Evolutionary conservation across 2,888 invertebrate genomes (phyloP), one percentile per base, ranked within the genome.

Genomic region (Toxonevra muliebris): DNA sequence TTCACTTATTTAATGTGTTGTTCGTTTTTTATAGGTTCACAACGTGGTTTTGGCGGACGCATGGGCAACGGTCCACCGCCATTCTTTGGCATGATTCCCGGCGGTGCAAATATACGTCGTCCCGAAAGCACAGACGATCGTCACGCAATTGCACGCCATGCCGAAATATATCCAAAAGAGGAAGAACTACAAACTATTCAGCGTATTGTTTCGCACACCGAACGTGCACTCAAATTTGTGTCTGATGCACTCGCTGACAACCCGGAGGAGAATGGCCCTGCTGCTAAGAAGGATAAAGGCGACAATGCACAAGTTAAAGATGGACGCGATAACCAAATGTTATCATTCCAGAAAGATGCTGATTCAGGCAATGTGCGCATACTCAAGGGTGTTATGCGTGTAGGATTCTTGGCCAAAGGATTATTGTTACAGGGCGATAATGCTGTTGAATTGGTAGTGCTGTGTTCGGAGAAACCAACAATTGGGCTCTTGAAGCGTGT

Each of bases 81-180:
- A 54, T 87, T 87, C 83, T 88, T 87, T 81, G 88, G 89, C 70
- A 84, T 85, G 85, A 88, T 89, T 73, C 89, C 89, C 13, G 89
- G 90, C 58, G 76, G 75, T 20, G 79, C 76, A 5, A 77, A 77
- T 64, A 77, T 81, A 41, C 89, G 96, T 20, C 90, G 95, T 61
- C 93, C 94, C 0, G 97, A 97, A 85, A 94, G 95, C n/a, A 92
- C 92, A 17, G 98, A 98, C 86, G 98, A 98, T 87, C 91, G 96
- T 11, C 97, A 98, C 87, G 95, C 98, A 68, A 90, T 96, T 84
- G 92, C 94, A 61, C 93, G 95, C 78, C 98, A 98, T 86, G 92
- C 94, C 0, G 93, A 93, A 73, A 96, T 99, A 77, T 97, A 97
- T 87, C 98, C 98, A 1, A 90, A 92, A 79, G 97, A 97, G 85